Conservation (phyloP, 2,888 invertebrate genomes). For the Zaprionus bogoriensis region DNA sequence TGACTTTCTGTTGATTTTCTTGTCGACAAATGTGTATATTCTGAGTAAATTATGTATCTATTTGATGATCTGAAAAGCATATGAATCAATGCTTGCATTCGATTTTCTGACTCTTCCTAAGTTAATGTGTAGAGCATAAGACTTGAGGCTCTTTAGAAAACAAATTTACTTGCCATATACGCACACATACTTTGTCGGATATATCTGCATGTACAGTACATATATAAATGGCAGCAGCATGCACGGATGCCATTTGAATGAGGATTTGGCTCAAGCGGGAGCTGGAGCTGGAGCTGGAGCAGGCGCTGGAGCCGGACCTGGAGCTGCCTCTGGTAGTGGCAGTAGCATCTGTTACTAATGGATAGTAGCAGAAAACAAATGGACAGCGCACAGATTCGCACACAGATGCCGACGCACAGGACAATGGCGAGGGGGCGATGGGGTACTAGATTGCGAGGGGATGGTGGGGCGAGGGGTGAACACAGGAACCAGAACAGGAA, state of each 20-base stretch:
- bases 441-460: neutral
- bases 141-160: neutral
- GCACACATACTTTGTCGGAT: constrained; percentile 38
- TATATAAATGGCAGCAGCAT: constrained; percentile 54
- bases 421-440: neutral
- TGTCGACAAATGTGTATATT: too few species aligned
- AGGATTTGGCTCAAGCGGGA: constrained; percentile 23
- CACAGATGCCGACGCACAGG: neutral
- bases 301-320: constrained; percentile 6
- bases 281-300: constrained; percentile 11
- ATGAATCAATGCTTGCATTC: too few species aligned
- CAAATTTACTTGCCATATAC: constrained; percentile 6
- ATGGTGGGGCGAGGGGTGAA: neutral
- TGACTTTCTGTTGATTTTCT: too few species aligned
- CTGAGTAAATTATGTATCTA: too few species aligned
- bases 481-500: constrained; percentile 11
- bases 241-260: constrained; percentile 73
- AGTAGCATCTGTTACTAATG: constrained; percentile 75
- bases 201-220: constrained; percentile 58
- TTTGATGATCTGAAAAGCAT: too few species aligned
- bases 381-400: constrained; percentile 69
- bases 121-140: constrained; percentile 24
- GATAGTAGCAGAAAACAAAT: constrained; percentile 77
- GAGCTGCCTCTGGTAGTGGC: constrained; percentile 57
- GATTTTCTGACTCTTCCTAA: too few species aligned